phyloP scores from a whole-genome alignment of 1,140 invertebrate species.

The Platyura marginata region DNA sequence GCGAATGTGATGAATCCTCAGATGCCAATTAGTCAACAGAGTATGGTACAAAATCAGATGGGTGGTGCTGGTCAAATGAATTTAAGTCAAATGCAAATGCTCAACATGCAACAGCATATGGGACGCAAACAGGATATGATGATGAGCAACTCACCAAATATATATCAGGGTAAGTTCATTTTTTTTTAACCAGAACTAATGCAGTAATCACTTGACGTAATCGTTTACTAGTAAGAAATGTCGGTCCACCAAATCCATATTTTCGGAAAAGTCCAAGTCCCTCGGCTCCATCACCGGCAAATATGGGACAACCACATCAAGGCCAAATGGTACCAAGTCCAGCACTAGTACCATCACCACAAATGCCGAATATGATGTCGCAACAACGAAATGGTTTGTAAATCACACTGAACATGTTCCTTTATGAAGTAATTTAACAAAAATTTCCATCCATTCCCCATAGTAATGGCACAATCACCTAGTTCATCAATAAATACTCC shows the following conservation, averaged over 20 bases:
- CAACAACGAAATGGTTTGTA: slow-evolving; percentile 12
- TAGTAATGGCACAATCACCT: slow-evolving; percentile 58
- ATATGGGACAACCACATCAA: slow-evolving; percentile 4
- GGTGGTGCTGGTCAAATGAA: slow-evolving; percentile 10
- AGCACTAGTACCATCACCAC: slow-evolving; percentile 43
- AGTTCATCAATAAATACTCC: slow-evolving; percentile 66
- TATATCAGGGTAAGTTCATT: not conserved
- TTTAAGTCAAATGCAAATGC: slow-evolving; percentile 11
- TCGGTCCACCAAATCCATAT: slow-evolving; percentile 29
- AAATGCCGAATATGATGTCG: slow-evolving; percentile 33
- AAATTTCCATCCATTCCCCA: not conserved
- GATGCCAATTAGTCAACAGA: slow-evolving; percentile 1
- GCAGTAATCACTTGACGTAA: not conserved
- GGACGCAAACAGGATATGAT: slow-evolving; percentile 10
- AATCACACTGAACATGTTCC: slow-evolving; percentile 1
- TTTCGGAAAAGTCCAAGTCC: slow-evolving; percentile 33
- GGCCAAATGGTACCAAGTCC: slow-evolving; percentile 33
- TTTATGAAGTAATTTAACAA: not conserved
- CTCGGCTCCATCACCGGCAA: slow-evolving; percentile 11
- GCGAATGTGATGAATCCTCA: not conserved
- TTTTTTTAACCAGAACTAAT: not conserved
- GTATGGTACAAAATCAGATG: slow-evolving; percentile 16
- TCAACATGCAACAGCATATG: slow-evolving; percentile 16
- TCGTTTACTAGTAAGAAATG: slow-evolving; percentile 22
- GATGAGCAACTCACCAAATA: slow-evolving; percentile 13